Evolutionary conservation across 2,797 vertebrate species (phyloP), one percentile per base, ranked within the genome.

Genomic region (Spinibarbus caldwelli): DNA sequence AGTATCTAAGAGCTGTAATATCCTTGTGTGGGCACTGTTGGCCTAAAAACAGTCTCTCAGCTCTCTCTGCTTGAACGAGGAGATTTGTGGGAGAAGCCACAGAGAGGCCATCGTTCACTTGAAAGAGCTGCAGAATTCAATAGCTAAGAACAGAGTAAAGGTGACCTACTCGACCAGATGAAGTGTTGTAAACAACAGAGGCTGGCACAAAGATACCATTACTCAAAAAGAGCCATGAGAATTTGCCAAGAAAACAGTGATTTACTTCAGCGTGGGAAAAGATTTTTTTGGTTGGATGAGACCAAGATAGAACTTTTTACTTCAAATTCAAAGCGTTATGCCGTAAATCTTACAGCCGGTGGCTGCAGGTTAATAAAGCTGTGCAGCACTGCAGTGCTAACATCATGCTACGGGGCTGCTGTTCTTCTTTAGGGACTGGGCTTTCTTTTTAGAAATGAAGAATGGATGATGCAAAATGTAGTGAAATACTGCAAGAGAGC

Each of bases 201-300:
- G 17, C 38, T 82, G 68, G 52, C 52, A 72, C 68, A 82, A 82
- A 82, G n/a, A 73, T 10, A 41, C 57, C 59, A 45, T 47, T 79
- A 62, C 57, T 59, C 75, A 41, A 78, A 59, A 78, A 78, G 52
- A 70, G 31, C n/a, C 68, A n/a, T 31, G 52, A 15, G n/a, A 59
- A 73, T 59, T 72, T 62, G 67, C 80, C 36, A 82, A 41, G 52
- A 45, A 72, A 59, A 82, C 36, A 73, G 52, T 15, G n/a, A 62
- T 82, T 82, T 41, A 59, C n/a, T 68, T 62, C 26, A 72, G 70
- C 34, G 80, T 82, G 80, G 68, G 80, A 82, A 82, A 52, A 21
- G 3, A 59, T 71, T 12, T 57, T n/a, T 71, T 47, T 38, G 31
- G 21, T 67, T 5, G 10, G 29, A 45, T 21, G 26, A 49, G 47